Percentiles rank a stretch among this genome's conserved stretches.
Evolutionary conservation across 2,113 vertebrate genomes (phyloP).

Genomic region (Muscicapa adusta): DNA sequence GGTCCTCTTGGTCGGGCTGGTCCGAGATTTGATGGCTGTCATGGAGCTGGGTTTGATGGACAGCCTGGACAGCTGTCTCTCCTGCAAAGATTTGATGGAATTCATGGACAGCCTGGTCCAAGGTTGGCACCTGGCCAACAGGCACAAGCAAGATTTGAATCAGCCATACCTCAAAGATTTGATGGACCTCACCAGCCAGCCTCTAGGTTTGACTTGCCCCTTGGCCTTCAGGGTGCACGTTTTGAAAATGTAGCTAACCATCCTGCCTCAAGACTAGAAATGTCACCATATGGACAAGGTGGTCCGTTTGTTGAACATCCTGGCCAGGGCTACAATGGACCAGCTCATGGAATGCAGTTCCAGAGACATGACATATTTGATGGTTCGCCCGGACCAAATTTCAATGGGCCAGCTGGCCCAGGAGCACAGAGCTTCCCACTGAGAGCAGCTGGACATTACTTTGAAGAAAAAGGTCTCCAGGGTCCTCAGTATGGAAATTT

Average conservation of each 20-base stretch:
- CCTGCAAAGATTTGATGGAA: constrained; percentile 79
- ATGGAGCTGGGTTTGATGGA: constrained; percentile 77
- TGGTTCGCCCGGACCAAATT: constrained; percentile 78
- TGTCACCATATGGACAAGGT: constrained; percentile 72
- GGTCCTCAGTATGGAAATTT: constrained; percentile 76
- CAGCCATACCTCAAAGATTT: constrained; percentile 77
- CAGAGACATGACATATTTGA: constrained; percentile 78
- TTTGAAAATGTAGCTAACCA: constrained; percentile 74
- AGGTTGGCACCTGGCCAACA: constrained; percentile 76
- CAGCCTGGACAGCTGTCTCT: constrained; percentile 75
- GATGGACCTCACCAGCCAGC: constrained; percentile 77
- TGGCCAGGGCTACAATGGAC: constrained; percentile 75
- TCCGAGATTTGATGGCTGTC: constrained; percentile 77
- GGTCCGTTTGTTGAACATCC: constrained; percentile 81
- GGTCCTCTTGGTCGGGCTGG: constrained; percentile 76
- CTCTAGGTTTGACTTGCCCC: constrained; percentile 76
- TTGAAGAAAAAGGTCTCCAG: constrained; percentile 79
- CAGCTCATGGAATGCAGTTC: constrained; percentile 78
- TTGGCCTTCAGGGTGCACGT: constrained; percentile 74
- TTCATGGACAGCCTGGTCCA: constrained; percentile 79
- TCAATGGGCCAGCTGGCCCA: constrained; percentile 77
- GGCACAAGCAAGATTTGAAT: constrained; percentile 76
- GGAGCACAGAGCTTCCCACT: constrained; percentile 74
- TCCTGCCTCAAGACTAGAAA: constrained; percentile 77
- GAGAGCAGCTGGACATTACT: constrained; percentile 80